Base-by-base conservation (phyloP, 2,113 vertebrate species). In the Gorilla gorilla region DNA sequence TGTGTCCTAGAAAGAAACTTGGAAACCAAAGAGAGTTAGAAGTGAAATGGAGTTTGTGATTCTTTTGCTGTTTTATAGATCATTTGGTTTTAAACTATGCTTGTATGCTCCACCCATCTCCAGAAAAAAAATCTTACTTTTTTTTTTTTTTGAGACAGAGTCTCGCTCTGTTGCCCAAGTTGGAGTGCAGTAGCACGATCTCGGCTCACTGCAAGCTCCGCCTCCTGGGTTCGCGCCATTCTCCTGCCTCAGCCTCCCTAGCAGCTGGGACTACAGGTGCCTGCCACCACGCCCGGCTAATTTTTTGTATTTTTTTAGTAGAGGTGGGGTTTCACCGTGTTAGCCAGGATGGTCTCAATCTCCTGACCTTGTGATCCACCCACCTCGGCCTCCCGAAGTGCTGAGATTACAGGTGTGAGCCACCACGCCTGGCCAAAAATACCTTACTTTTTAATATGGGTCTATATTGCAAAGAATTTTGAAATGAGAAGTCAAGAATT, bases 241-340 rank as follows among this genome's bases (percentile, higher is more conserved):
- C 52, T 55, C 52, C 52, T 55, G 52, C 52, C 18, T 20, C 52
- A 55, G 52, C 52, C 52, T 20, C 52, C 52, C 18, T 7, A 55
- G 52, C 20, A 55, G 52, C 18, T 55, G 52, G 2, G 52, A 55
- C 18, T 55, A 55, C 52, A 55, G 52, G 18, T 18, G 0, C 6
- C 52, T 0, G 0, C 52, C 18, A 55, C 52, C 0, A 8, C 2
- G 18, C 52, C 52, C 0, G 18, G 52, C 52, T 55, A 20, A 2
- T 20, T 55, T 55, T 55, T 55, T 55, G 52, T 55, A 55, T 20
- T 55, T 55, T 20, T 55, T 55, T 0, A 55, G 18, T 55, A 55
- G 52, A 20, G 52, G 20, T 0, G 2, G 50, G 52, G 52, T 55
- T 55, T 55, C 52, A 20, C 52, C 6, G 0, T 55, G 2, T 20